Evolutionary conservation across 1,140 invertebrate species (phyloP), one percentile per base, ranked within the genome.

Genomic region (Monochamus saltuarius): DNA sequence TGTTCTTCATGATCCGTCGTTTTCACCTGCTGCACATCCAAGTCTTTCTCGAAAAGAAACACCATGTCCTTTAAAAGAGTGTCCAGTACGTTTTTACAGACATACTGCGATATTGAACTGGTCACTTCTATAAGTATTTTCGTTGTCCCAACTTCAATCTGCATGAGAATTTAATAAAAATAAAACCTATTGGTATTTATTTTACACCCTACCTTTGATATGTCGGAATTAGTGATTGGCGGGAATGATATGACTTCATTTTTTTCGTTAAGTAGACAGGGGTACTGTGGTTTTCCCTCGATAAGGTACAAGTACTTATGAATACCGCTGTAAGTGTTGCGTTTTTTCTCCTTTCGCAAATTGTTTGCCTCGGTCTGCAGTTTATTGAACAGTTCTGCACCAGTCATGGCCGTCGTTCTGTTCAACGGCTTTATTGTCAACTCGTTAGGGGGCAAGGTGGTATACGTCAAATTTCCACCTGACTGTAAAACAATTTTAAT

Each of bases 281-380:
- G 87, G 74, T 87, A 92, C 10, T 83, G 65, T 6, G 80, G 72
- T 73, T 90, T 89, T 43, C 87, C 88, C 75, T 91, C 89, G 38
- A 94, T 71, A 19, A 92, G 69, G 71, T 91, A 87, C 45, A 94
- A 74, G 78, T 89, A 89, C 82, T 89, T 91, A 69, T 92, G 89
- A 66, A 92, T 85, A 8, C 90, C 90, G 14, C 89, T 88, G 70
- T 89, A 87, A 7, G 85, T 86, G 75, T 87, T 90, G 38, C 89
- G 79, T 71, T 92, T 92, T 73, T 92, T 92, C 66, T 90, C 89
- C 70, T 89, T 90, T 50, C 86, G 74, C 4, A 87, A 72, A 55
- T 83, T 82, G 71, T 92, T 89, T 16, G 90, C 91, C 76, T 93
- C 90, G 3, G 82, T 78, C 63, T 86, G 83, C 11, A 94, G 76